These are phyloP conservation scores for Drosophila sucinea DNA, from an alignment of 1,140 invertebrate species.

Conservation along the genomic window DNA sequence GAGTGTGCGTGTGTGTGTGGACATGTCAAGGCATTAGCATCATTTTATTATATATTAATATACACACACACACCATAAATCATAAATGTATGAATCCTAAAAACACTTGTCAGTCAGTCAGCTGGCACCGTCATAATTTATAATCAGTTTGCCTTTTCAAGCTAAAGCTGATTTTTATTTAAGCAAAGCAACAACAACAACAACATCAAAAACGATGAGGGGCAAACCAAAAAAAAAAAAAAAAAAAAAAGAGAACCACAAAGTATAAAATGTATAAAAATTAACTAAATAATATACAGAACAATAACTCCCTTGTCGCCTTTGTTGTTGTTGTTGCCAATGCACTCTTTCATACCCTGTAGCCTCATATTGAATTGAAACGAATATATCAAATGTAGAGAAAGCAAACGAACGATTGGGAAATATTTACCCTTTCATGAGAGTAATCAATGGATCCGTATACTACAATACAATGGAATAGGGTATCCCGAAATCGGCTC, in stretches of 20 bases:
- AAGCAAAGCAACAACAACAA: slow-evolving; percentile 22
- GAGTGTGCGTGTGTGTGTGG: slow-evolving; percentile 32
- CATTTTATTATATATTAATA: slow-evolving; percentile 50
- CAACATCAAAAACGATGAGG: slow-evolving; percentile 5
- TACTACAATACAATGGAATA: background rate
- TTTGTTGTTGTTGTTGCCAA: too few species aligned
- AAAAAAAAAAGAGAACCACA: slow-evolving; percentile 29
- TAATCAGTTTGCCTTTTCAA: slow-evolving; percentile 76
- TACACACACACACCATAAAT: slow-evolving; percentile 52
- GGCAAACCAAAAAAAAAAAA: slow-evolving; percentile 4
- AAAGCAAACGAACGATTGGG: too few species aligned
- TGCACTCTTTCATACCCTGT: too few species aligned
- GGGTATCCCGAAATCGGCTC: background rate
- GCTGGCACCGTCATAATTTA: slow-evolving; percentile 76
- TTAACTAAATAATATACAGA: slow-evolving; percentile 28
- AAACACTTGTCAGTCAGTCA: slow-evolving; percentile 72
- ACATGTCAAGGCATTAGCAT: slow-evolving; percentile 56
- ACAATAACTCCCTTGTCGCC: slow-evolving; percentile 48
- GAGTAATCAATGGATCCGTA: too few species aligned
- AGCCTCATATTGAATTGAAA: too few species aligned
- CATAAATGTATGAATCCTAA: slow-evolving; percentile 74
- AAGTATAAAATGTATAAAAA: slow-evolving; percentile 30
- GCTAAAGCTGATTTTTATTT: slow-evolving; percentile 38
- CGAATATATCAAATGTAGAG: too few species aligned
- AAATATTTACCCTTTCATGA: too few species aligned